phyloP scores from a whole-genome alignment of 35 echinoderm and acorn worm genomes.

The Anneissia japonica region DNA sequence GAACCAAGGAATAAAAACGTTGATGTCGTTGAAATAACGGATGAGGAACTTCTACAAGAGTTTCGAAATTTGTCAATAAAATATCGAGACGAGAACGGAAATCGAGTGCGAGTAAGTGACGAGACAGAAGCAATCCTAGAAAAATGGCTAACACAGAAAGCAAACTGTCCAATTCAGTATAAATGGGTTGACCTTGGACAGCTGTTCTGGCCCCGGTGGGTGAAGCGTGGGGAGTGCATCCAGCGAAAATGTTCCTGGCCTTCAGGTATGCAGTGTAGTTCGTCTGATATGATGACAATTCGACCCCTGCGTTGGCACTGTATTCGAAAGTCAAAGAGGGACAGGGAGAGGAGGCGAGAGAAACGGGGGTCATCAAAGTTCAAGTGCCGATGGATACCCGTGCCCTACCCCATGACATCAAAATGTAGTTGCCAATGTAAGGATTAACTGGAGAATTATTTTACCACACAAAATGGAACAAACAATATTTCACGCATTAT shows the following conservation, averaged over 20 bases:
- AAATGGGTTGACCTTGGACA: conserved; percentile 77
- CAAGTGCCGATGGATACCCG: conserved; percentile 49
- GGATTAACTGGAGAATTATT: too few species aligned
- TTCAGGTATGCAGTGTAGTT: conserved; percentile 59
- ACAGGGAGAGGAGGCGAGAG: background rate
- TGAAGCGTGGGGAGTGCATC: conserved; percentile 63
- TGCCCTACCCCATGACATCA: conserved; percentile 44
- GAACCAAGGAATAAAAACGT: background rate
- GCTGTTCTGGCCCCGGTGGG: conserved; percentile 84
- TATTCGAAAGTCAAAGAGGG: background rate
- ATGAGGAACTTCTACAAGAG: background rate
- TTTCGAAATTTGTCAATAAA: background rate
- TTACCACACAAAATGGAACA: too few species aligned
- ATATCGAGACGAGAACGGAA: background rate
- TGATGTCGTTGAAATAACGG: background rate
- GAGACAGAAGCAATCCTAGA: conserved; percentile 6
- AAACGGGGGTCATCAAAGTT: background rate
- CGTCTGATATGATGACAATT: conserved; percentile 47
- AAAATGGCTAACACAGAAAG: conserved; percentile 50
- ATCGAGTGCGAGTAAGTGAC: background rate
- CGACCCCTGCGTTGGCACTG: conserved; percentile 71
- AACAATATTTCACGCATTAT: too few species aligned
- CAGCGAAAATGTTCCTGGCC: conserved; percentile 78
- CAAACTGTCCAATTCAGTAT: conserved; percentile 53
- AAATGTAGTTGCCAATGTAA: conserved; percentile 55